Evolutionary conservation across 2,888 invertebrate species (phyloP).

Genomic region (Tigriopus californicus): DNA sequence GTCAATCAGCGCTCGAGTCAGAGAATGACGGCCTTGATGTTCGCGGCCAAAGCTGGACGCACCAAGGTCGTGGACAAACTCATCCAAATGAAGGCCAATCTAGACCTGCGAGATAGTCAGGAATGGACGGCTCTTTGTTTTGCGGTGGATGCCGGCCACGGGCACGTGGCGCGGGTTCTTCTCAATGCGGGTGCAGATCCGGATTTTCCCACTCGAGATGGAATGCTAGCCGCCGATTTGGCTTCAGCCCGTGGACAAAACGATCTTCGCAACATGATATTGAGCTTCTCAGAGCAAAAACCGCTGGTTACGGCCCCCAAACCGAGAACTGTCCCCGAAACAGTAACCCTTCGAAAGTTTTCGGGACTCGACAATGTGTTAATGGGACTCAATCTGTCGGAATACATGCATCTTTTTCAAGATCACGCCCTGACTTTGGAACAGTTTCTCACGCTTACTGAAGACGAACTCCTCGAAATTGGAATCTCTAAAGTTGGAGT

Average conservation of each 20-base stretch:
- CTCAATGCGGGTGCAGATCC: conserved; percentile 8
- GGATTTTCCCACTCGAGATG: not conserved
- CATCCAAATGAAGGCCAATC: no score
- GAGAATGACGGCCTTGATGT: no score
- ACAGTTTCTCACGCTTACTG: not conserved
- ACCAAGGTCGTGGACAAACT: no score
- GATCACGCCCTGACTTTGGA: not conserved
- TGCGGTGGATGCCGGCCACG: not conserved
- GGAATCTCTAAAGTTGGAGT: not conserved
- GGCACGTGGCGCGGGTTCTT: not conserved
- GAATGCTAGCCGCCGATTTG: not conserved
- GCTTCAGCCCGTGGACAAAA: not conserved
- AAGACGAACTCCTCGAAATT: not conserved
- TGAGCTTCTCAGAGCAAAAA: not conserved
- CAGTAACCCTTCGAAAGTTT: not conserved
- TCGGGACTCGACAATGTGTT: not conserved
- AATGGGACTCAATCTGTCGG: not conserved
- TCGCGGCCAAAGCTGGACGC: no score
- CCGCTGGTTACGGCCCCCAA: not conserved
- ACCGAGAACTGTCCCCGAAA: not conserved
- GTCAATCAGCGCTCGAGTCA: no score
- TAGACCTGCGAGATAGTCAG: not conserved
- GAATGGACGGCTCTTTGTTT: not conserved
- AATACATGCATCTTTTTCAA: not conserved
- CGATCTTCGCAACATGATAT: not conserved